These are phyloP conservation scores for Malthinus seriepunctatus DNA, from an alignment of 2,888 invertebrate species.

Conservation along the genomic window DNA sequence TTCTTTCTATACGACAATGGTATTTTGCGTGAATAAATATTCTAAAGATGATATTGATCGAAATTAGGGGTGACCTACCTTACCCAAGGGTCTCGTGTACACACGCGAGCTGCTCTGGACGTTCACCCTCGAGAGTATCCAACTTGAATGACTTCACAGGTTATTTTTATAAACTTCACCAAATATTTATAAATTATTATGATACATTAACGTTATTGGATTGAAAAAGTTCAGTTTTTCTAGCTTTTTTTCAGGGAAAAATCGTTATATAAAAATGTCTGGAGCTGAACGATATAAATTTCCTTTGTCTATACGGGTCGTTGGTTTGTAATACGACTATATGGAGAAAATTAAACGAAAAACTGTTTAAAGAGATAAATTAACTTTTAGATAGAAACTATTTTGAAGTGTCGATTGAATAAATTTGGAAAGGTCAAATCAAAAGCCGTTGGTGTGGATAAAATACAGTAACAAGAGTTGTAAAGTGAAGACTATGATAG, in stretches of 20 bases:
- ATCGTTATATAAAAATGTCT: background rate
- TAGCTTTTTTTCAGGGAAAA: background rate
- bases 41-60: slow-evolving; percentile 20
- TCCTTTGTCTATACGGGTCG: background rate
- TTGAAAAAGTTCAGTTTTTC: background rate
- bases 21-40: slow-evolving; percentile 1
- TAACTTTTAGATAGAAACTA: background rate
- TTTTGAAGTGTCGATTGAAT: too few relatives aligned
- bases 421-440: too few relatives aligned
- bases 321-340: too few relatives aligned
- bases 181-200: background rate
- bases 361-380: background rate
- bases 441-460: too few relatives aligned
- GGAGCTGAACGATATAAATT: background rate
- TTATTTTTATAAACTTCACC: slow-evolving; percentile 12
- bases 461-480: too few relatives aligned
- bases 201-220: background rate
- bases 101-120: slow-evolving; percentile 23
- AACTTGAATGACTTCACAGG: slow-evolving; percentile 16
- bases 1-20: background rate
- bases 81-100: slow-evolving; percentile 22
- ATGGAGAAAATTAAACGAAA: background rate
- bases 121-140: slow-evolving; percentile 17
- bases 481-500: too few relatives aligned
- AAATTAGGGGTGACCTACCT: slow-evolving; percentile 27